A percentile compares a stretch with the other conserved stretches of the same genome.
Conservation (phyloP, 2,113 vertebrate genomes). For the Paramisgurnus dabryanus region DNA sequence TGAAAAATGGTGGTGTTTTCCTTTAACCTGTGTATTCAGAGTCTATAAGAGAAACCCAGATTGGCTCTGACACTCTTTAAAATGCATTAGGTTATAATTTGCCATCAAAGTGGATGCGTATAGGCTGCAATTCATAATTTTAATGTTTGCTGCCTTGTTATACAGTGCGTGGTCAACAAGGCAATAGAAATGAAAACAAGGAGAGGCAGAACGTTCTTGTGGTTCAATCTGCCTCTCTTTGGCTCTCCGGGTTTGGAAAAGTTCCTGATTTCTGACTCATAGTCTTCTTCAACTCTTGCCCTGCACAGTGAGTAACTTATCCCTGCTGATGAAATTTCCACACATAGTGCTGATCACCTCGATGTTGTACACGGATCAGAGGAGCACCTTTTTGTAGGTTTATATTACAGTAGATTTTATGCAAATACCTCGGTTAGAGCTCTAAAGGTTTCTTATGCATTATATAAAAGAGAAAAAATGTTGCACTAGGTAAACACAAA, state of each 20-base stretch:
- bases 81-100: constrained; percentile 9
- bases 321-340: constrained; percentile 52
- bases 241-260: constrained; percentile 59
- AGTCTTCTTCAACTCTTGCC: constrained; percentile 25
- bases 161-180: constrained; percentile 32
- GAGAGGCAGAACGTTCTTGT: constrained; percentile 59
- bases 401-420: constrained; percentile 9
- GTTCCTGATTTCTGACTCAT: constrained; percentile 66
- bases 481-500: constrained; percentile 64
- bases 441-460: not conserved
- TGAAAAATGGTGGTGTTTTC: too few relatives aligned
- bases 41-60: not conserved
- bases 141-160: constrained; percentile 27
- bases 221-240: constrained; percentile 51
- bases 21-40: too few relatives aligned
- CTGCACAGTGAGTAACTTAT: constrained; percentile 59
- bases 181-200: constrained; percentile 55
- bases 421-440: constrained; percentile 34
- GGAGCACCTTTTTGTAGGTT: not conserved
- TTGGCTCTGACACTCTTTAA: not conserved
- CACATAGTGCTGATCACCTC: not conserved
- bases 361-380: constrained; percentile 1
- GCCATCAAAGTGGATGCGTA: constrained; percentile 23
- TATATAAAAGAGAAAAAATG: constrained; percentile 1
- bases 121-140: constrained; percentile 1